A percentile compares a stretch with the other conserved stretches of the same genome.
Conservation (phyloP, 2,888 invertebrate genomes). For the Phasia obesa region DNA sequence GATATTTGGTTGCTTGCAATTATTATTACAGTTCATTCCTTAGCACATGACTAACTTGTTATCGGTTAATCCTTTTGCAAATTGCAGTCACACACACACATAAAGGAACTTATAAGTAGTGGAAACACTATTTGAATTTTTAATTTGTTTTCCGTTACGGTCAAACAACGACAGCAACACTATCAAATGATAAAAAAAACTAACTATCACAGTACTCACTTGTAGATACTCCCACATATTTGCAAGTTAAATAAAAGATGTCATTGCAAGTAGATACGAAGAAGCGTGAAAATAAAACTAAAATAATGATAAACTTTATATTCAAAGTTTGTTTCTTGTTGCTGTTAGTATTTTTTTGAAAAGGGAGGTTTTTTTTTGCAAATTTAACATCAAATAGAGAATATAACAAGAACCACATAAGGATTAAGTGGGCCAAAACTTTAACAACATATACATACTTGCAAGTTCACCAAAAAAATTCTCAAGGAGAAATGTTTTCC, state of each 20-base stretch:
- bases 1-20: constrained; percentile 8
- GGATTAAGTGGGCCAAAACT: constrained; percentile 61
- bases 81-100: background rate
- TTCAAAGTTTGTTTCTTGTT: constrained; percentile 55
- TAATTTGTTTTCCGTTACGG: constrained; percentile 69
- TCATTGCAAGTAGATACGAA: constrained; percentile 50
- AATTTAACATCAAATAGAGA: constrained; percentile 16
- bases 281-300: constrained; percentile 20
- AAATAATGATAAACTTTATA: constrained; percentile 60
- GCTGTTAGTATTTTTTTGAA: constrained; percentile 23
- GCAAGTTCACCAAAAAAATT: constrained; percentile 2
- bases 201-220: constrained; percentile 26
- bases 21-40: constrained; percentile 53
- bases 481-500: constrained; percentile 17
- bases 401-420: constrained; percentile 43
- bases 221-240: constrained; percentile 19
- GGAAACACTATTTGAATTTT: constrained; percentile 67
- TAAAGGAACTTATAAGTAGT: background rate
- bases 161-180: constrained; percentile 51
- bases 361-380: constrained; percentile 24
- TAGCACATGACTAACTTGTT: constrained; percentile 55
- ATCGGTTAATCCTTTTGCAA: constrained; percentile 58
- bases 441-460: constrained; percentile 21
- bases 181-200: constrained; percentile 31
- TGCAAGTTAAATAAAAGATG: constrained; percentile 51